These are phyloP conservation scores for Hypsopygia costalis DNA, from an alignment of 2,888 invertebrate genomes.

Conservation along the genomic window DNA sequence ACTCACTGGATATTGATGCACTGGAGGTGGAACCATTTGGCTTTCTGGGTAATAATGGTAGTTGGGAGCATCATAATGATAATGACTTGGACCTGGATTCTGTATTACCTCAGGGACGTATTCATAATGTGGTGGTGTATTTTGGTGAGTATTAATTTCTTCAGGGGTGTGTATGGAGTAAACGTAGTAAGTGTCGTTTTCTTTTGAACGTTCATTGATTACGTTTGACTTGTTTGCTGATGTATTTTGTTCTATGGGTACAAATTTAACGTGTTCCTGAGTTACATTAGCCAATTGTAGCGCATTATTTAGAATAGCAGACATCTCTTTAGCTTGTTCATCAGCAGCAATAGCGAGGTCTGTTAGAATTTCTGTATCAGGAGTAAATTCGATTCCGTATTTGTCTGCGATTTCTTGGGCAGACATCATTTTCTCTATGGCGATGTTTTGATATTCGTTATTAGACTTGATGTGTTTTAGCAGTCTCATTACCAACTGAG, in stretches of 20 bases:
- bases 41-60: constrained; percentile 40
- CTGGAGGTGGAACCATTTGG: constrained; percentile 42
- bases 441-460: constrained; percentile 71
- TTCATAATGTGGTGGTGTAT: constrained; percentile 21
- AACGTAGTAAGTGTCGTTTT: constrained; percentile 30
- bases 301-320: constrained; percentile 48
- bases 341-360: constrained; percentile 59
- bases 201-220: constrained; percentile 10
- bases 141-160: constrained; percentile 18
- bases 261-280: constrained; percentile 26
- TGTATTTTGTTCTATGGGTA: constrained; percentile 21
- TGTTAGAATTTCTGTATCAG: constrained; percentile 61
- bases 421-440: constrained; percentile 73
- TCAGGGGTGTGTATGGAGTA: constrained; percentile 29
- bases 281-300: constrained; percentile 39
- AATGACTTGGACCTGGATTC: constrained; percentile 21
- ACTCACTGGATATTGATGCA: constrained; percentile 41
- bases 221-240: constrained; percentile 13
- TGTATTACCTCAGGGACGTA: constrained; percentile 24
- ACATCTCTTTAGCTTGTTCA: constrained; percentile 59
- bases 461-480: constrained; percentile 65
- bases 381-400: constrained; percentile 61
- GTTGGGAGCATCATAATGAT: constrained; percentile 25
- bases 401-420: constrained; percentile 73
- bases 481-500: constrained; percentile 54